Evolutionary conservation across 2,113 vertebrate species (phyloP).

Genomic region (Scytalopus superciliaris): DNA sequence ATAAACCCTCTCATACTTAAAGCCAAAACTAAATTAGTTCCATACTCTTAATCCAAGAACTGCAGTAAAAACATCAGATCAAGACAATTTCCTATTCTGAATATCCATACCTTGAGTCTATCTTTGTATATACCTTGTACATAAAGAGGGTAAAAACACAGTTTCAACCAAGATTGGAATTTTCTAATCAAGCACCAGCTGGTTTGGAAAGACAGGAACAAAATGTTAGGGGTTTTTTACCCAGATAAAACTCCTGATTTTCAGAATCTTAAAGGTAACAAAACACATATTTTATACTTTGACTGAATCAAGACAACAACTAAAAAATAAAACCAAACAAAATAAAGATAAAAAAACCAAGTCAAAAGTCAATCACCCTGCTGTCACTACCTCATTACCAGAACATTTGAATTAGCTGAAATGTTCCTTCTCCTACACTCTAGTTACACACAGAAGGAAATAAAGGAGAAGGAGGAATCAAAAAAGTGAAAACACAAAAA

Average conservation of each 20-base stretch:
- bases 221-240: fast-evolving
- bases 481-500: not conserved
- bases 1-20: not conserved
- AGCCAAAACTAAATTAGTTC: not conserved
- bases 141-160: not conserved
- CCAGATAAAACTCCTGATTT: not conserved
- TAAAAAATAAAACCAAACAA: not conserved
- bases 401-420: not conserved
- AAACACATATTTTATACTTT: not conserved
- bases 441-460: not conserved
- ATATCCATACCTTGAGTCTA: not conserved
- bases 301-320: not conserved
- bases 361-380: not conserved
- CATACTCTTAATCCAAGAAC: not conserved
- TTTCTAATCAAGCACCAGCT: not conserved
- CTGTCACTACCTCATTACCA: not conserved
- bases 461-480: not conserved
- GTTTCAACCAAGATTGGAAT: not conserved
- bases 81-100: not conserved
- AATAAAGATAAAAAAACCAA: not conserved
- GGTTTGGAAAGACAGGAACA: not conserved
- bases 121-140: not conserved
- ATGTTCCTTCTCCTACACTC: not conserved
- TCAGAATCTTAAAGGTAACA: not conserved
- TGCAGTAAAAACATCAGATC: not conserved